phyloP scores from a whole-genome alignment of 2,797 vertebrate genomes.

The Peromyscus aztecus region DNA sequence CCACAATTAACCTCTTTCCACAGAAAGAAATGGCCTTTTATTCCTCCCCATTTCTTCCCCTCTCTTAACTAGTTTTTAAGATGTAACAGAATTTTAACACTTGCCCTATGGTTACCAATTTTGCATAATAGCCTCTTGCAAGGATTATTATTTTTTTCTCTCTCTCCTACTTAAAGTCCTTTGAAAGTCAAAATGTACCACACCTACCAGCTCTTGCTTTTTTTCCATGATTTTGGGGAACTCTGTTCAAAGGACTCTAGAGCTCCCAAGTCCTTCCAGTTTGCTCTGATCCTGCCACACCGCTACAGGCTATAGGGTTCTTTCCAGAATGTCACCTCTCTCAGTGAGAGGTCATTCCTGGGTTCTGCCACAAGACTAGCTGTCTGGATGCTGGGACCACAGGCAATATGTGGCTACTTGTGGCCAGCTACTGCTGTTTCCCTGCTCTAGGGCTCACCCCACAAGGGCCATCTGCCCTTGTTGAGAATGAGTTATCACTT shows the following conservation, averaged over 20 bases:
- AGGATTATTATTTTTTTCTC: slow-evolving; percentile 51
- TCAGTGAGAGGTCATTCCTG: background rate
- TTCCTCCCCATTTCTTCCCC: slow-evolving; percentile 72
- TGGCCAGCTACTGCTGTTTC: background rate
- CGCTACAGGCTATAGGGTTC: background rate
- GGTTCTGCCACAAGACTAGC: background rate
- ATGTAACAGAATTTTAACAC: slow-evolving; percentile 80
- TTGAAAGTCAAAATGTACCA: slow-evolving; percentile 67
- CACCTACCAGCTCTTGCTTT: slow-evolving; percentile 18
- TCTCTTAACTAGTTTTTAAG: slow-evolving; percentile 78
- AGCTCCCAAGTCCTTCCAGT: background rate
- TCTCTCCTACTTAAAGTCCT: slow-evolving; percentile 68
- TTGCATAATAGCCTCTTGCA: slow-evolving; percentile 72
- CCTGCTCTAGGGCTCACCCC: background rate
- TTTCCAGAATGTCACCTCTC: background rate
- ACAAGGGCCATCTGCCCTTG: background rate
- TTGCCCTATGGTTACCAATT: slow-evolving; percentile 77
- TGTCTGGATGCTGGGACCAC: background rate
- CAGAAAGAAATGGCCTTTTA: slow-evolving; percentile 75
- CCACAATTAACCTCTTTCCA: slow-evolving; percentile 80
- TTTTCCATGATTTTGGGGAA: slow-evolving; percentile 56
- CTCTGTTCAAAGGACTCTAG: slow-evolving; percentile 59
- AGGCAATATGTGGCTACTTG: background rate
- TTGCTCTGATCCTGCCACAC: background rate
- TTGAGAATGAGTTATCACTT: background rate